These are phyloP conservation scores for Idaea aversata DNA, from an alignment of 2,888 invertebrate species.

Conservation along the genomic window DNA sequence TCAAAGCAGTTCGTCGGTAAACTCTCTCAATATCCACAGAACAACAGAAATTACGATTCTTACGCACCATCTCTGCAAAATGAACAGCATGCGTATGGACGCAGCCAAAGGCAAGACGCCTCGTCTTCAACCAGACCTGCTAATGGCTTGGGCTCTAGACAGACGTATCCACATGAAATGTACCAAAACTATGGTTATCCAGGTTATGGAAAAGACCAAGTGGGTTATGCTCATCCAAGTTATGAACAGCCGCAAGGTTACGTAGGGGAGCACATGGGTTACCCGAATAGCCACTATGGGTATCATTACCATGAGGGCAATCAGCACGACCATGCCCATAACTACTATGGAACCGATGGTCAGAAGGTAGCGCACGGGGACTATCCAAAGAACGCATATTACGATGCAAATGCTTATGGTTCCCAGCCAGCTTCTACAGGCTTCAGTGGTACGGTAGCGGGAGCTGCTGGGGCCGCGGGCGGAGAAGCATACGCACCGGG, in stretches of 20 bases:
- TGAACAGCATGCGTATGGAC: constrained; percentile 73
- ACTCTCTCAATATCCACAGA: constrained; percentile 68
- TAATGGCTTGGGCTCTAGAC: constrained; percentile 65
- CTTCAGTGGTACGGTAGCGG: constrained; percentile 40
- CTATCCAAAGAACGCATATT: constrained; percentile 76
- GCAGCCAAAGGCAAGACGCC: constrained; percentile 66
- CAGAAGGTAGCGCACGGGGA: constrained; percentile 77
- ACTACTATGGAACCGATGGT: constrained; percentile 69
- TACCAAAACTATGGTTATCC: constrained; percentile 78
- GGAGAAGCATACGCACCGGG: constrained; percentile 56
- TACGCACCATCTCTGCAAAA: constrained; percentile 56
- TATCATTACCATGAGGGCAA: constrained; percentile 74
- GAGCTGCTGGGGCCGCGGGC: constrained; percentile 55
- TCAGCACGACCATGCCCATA: constrained; percentile 66
- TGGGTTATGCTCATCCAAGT: constrained; percentile 80
- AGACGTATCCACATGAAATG: constrained; percentile 72
- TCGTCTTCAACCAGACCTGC: constrained; percentile 58
- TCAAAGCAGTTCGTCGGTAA: constrained; percentile 74
- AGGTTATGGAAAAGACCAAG: constrained; percentile 76
- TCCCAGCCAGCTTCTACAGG: constrained; percentile 58
- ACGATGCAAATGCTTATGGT: constrained; percentile 62
- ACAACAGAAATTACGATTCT: constrained; percentile 63
- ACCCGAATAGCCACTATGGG: constrained; percentile 72
- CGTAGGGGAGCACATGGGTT: constrained; percentile 66
- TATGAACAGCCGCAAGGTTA: constrained; percentile 74